A percentile compares a stretch with the other conserved stretches of the same genome.
Conservation (phyloP, 2,113 vertebrate species). For the Aramus guarauna region DNA sequence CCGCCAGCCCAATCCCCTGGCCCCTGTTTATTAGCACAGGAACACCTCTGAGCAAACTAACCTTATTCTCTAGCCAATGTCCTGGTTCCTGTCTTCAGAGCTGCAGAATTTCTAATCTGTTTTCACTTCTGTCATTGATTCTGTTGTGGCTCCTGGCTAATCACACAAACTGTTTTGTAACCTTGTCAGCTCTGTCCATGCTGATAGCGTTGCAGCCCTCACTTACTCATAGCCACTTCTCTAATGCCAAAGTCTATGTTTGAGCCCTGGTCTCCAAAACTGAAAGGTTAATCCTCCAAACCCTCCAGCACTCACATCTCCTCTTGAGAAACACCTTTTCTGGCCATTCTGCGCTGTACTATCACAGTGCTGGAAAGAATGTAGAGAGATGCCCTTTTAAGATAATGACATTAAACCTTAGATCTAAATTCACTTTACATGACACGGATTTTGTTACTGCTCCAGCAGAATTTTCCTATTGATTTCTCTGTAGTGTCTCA, state of each 20-base stretch:
- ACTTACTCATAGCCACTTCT: background rate
- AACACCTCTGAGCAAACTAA: background rate
- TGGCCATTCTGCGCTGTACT: background rate
- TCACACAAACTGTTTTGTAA: constrained; percentile 24
- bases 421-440: constrained; percentile 23
- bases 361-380: background rate
- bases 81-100: background rate
- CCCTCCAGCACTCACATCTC: background rate
- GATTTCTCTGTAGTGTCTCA: constrained; percentile 9
- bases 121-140: constrained; percentile 36
- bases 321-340: constrained; percentile 1
- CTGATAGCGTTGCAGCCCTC: background rate
- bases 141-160: background rate
- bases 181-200: background rate
- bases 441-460: background rate
- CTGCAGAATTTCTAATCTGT: constrained; percentile 13
- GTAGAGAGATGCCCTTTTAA: constrained; percentile 18
- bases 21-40: background rate
- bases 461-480: constrained; percentile 2
- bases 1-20: background rate
- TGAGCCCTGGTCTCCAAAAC: background rate
- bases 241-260: background rate
- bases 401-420: constrained; percentile 15
- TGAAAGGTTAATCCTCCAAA: constrained; percentile 21
- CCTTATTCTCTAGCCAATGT: background rate